phyloP scores from a whole-genome alignment of 2,113 vertebrate genomes.

The Bufo gargarizans region DNA sequence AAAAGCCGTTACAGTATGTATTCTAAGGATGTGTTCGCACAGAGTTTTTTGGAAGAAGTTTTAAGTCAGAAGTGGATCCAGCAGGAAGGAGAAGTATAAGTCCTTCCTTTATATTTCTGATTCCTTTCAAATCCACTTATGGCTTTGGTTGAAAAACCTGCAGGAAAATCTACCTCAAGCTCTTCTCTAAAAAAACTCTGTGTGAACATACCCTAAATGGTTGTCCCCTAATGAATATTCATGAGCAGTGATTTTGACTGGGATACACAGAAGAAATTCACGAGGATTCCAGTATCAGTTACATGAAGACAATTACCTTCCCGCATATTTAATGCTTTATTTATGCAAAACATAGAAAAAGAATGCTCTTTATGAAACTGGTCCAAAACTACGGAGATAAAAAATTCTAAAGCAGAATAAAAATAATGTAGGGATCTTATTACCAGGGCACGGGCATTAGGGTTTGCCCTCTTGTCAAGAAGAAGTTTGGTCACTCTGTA shows the following conservation, averaged over 20 bases:
- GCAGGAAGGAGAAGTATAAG: no score
- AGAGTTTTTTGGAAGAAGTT: no score
- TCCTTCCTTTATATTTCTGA: no score
- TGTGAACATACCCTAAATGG: neutral
- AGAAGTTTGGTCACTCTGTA: conserved; percentile 96
- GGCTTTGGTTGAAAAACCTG: no score
- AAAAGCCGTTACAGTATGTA: neutral
- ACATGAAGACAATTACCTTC: neutral
- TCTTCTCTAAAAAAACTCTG: no score
- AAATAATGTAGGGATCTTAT: conserved; percentile 55
- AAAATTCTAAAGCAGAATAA: neutral
- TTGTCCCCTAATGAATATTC: neutral
- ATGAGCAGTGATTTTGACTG: neutral
- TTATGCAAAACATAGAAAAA: neutral
- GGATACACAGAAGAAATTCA: neutral
- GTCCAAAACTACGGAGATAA: neutral
- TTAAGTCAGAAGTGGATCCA: no score
- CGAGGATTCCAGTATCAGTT: neutral
- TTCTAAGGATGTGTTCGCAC: neutral
- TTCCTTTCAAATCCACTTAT: no score
- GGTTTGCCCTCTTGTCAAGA: conserved; percentile 96
- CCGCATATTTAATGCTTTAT: neutral
- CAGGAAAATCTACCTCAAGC: no score
- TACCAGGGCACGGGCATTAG: conserved; percentile 96
- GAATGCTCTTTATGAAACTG: neutral